Evolutionary conservation across 1,140 invertebrate genomes (phyloP).

Genomic region (Drosophila willistoni): DNA sequence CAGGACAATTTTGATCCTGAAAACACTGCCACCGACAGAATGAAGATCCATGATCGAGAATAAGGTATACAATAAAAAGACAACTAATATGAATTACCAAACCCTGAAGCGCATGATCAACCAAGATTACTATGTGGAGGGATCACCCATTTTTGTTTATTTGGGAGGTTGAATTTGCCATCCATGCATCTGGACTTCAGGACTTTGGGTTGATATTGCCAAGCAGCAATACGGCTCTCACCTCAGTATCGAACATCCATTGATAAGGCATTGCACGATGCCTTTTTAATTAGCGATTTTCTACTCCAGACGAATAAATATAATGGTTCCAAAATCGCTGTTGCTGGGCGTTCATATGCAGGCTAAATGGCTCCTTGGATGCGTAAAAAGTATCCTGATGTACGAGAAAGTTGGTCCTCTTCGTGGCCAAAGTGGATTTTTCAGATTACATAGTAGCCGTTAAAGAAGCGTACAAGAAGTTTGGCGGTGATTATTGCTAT

Average conservation of each 20-base stretch:
- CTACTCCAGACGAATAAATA: conserved; percentile 84
- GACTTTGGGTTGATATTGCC: conserved; percentile 86
- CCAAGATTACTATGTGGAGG: conserved; percentile 85
- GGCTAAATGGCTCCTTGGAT: conserved; percentile 91
- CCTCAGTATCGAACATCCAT: conserved; percentile 91
- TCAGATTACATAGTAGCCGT: conserved; percentile 73
- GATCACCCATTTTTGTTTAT: conserved; percentile 84
- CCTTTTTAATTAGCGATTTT: conserved; percentile 88
- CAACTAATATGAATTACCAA: too few relatives aligned
- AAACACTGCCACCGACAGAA: conserved; percentile 86
- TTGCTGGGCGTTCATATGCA: conserved; percentile 92
- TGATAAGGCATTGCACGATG: conserved; percentile 88
- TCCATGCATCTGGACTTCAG: conserved; percentile 84
- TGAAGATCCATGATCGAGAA: conserved; percentile 42
- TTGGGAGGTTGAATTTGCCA: conserved; percentile 83
- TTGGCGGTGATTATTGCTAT: conserved; percentile 84
- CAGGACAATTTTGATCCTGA: conserved; percentile 89
- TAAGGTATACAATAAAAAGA: too few relatives aligned
- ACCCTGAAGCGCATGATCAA: conserved; percentile 84
- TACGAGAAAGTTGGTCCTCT: conserved; percentile 87
- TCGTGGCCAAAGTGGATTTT: conserved; percentile 89
- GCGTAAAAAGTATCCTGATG: conserved; percentile 90
- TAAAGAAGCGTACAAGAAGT: conserved; percentile 43
- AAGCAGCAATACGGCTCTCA: conserved; percentile 87
- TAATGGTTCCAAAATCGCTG: conserved; percentile 82